Base-by-base conservation (phyloP, 1,140 invertebrate genomes). In the Leptopilina boulardi region DNA sequence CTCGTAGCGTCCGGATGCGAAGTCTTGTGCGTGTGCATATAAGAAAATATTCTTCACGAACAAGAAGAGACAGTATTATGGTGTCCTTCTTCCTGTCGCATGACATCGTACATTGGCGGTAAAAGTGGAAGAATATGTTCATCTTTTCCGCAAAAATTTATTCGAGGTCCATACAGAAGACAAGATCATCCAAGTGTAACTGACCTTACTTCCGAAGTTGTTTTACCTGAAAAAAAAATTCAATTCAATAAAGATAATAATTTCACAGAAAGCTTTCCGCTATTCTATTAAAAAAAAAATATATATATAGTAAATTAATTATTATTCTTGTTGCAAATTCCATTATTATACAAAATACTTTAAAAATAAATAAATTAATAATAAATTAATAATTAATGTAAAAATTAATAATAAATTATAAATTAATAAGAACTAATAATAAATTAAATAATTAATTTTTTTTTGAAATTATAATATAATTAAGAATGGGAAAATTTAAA, bases 1-100 rank as follows among this genome's bases (percentile, higher is more conserved):
- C 89, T 87, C 79, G 80, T 79, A 83, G 86, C 87, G 88, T 90
- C 87, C 88, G 87, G 85, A 89, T 89, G 84, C 85, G 83, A 87
- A 84, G 83, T 79, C 26, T 30, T 70, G 76, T 82, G 83, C 8
- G 5, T 9, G 9, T 38, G 34, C 34, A 38, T 80, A 78, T 78
- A 78, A 71, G 78, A 83, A 78, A 76, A 78, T 15, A 26, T 19
- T 73, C 77, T 75, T 73, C 56, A 71, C 74, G 74, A 76, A 19
- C 15, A 38, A 30, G 59, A 51, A 26, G 30, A 18, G 70, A 70
- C 59, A n/a, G n/a, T n/a, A n/a, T n/a, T 75, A 70, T 73, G 74
- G 79, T 82, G 74, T 78, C 77, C 66, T 26, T 54, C 47, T 41
- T 30, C 41, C 70, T 70, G 71, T 59, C 34, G 79, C 74, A 78